phyloP scores from a whole-genome alignment of 2,888 invertebrate genomes.

The Chalcis sispes region DNA sequence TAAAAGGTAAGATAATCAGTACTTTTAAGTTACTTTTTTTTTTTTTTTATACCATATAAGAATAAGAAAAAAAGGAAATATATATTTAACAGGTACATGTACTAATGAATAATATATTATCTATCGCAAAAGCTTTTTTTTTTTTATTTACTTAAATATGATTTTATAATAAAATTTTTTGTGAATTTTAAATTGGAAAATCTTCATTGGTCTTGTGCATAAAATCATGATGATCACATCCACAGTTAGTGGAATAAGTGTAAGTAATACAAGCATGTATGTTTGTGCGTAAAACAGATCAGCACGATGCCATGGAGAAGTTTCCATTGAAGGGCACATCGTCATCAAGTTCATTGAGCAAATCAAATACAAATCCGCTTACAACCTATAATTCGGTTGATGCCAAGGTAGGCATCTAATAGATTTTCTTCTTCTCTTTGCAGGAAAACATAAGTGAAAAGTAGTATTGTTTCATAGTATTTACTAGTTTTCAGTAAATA shows the following conservation, averaged over 20 bases:
- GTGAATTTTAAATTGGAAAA: slow-evolving; percentile 28
- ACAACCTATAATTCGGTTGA: slow-evolving; percentile 74
- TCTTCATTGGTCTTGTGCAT: slow-evolving; percentile 38
- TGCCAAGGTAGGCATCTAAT: slow-evolving; percentile 71
- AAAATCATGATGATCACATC: slow-evolving; percentile 29
- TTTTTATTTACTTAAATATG: slow-evolving; percentile 15
- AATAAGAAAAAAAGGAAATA: neutral
- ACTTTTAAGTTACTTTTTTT: slow-evolving; percentile 6
- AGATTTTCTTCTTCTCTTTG: slow-evolving; percentile 39
- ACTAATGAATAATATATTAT: too few relatives aligned
- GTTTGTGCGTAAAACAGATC: slow-evolving; percentile 63
- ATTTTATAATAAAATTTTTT: neutral
- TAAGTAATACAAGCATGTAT: slow-evolving; percentile 56
- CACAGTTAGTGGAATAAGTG: slow-evolving; percentile 37
- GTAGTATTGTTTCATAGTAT: too few relatives aligned
- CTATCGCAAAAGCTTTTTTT: neutral
- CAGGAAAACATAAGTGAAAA: slow-evolving; percentile 36
- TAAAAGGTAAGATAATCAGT: slow-evolving; percentile 45
- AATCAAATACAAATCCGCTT: slow-evolving; percentile 68
- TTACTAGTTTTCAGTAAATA: too few relatives aligned
- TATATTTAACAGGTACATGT: slow-evolving; percentile 25
- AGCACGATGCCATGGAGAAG: slow-evolving; percentile 81
- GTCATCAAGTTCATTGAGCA: slow-evolving; percentile 67
- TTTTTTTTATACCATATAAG: neutral
- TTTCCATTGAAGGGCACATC: slow-evolving; percentile 81